phyloP scores from a whole-genome alignment of 2,888 invertebrate species.

The Mamestra brassicae region DNA sequence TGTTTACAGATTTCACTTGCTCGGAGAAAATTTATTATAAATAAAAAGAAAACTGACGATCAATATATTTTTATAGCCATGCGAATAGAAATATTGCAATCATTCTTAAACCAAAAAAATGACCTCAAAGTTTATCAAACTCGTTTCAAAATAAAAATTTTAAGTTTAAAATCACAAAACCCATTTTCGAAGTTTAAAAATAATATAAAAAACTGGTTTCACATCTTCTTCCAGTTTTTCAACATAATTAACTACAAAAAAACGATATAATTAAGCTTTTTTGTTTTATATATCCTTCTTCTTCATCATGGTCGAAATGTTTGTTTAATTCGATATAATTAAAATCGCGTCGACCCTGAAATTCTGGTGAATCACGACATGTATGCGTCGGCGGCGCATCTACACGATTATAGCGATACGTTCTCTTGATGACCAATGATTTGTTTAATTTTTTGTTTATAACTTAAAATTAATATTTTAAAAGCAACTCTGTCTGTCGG shows the following conservation, averaged over 20 bases:
- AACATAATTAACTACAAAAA: conserved; percentile 25
- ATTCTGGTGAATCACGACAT: conserved; percentile 38
- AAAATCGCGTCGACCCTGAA: conserved; percentile 52
- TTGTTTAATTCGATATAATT: conserved; percentile 45
- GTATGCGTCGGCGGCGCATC: conserved; percentile 36
- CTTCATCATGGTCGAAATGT: conserved; percentile 40
- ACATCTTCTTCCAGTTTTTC: conserved; percentile 49
- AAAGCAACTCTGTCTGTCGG: too few species aligned
- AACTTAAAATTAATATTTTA: neutral
- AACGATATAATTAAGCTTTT: conserved; percentile 35
- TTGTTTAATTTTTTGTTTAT: conserved; percentile 15
- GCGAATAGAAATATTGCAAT: neutral
- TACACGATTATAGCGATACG: conserved; percentile 27
- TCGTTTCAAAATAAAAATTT: neutral
- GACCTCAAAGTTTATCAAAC: neutral
- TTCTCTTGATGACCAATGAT: conserved; percentile 40
- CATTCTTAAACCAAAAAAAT: neutral
- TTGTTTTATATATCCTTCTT: conserved; percentile 22
- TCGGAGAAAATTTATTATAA: conserved; percentile 3
- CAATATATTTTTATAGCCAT: neutral
- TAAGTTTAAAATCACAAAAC: neutral
- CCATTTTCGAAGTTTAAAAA: conserved; percentile 4
- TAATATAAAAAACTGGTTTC: conserved; percentile 28
- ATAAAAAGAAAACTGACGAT: neutral
- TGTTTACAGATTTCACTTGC: conserved; percentile 14